Evolutionary conservation across 2,113 vertebrate species (phyloP), one percentile per base, ranked within the genome.

Genomic region (Phrynosoma platyrhinos): DNA sequence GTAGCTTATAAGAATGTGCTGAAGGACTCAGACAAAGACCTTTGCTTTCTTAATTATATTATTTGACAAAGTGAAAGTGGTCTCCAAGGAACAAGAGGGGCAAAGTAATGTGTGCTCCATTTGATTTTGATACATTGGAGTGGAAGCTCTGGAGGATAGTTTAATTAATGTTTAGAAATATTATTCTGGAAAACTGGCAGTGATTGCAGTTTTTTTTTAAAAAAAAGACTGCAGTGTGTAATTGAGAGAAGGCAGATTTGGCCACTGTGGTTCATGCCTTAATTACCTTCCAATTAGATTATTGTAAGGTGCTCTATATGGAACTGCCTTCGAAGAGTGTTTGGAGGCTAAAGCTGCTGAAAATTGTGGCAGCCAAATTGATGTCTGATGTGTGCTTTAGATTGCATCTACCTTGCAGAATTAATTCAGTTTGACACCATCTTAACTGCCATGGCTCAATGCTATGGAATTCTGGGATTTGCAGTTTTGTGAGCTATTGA

Each of bases 1-100:
- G 99, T 97, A 90, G 84, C 78, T 94, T 90, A 83, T 86, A 64
- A 89, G 87, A 93, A 88, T 53, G 32, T 16, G 55, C 6, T 53
- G 53, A 81, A 84, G 68, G 16, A 1, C 85, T 87, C 21, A 69
- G 89, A 79, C 16, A 87, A 89, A 91, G 82, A 77, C 4, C 12
- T 87, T 90, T 21, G 8, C 82, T 84, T 84, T 40, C 58, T 90
- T 92, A 83, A 93, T 94, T 94, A 75, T 62, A 30, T 86, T 84
- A 84, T 71, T 87, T 91, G 55, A 88, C 21, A 75, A 89, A 87
- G 14, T 76, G 79, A 86, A 85, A 87, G 89, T 25, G 3, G 9
- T 72, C 79, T 93, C 90, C 90, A 5, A 93, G 36, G 91, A 87
- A 75, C n/a, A 81, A 5, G 83, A 64, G 9, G 1, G 27, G 13